Base-by-base conservation (phyloP, 2,797 vertebrate genomes). In the Acipenser ruthenus region DNA sequence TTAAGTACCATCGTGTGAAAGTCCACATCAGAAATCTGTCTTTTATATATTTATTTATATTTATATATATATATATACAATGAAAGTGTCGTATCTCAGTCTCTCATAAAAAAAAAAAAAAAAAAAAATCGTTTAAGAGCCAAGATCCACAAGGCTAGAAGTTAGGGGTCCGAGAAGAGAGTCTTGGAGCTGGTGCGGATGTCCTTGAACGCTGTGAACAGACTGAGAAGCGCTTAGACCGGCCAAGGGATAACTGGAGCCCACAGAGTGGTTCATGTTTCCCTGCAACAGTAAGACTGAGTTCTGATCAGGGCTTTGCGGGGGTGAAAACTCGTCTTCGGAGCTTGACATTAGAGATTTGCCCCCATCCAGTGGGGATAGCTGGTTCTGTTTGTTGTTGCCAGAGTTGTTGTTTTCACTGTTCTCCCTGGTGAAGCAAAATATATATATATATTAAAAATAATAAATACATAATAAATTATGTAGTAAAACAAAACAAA, bases 281-380 rank as follows among this genome's bases (percentile, higher is more conserved):
- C 95, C 93, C 88, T 98, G 96, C 72, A 98, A 89, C 73, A 98
- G 91, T 74, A 99, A 93, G 78, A 95, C 92, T 64, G 95, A 95
- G 92, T 94, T 98, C 91, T 97, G 96, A 84, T 98, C 96, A 65
- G 96, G 96, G 79, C 95, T 99, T 83, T 95, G 95, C 60, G 96
- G 95, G 69, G 96, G 96, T 60, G 96, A 99, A 82, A 98, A 98
- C 72, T 99, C 96, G 78, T 99, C 96, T 84, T 99, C 96, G 68
- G 96, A 99, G 83, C 96, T 99, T 87, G 96, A 98, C 94, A 98
- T 93, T 74, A 99, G 94, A 69, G 95, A 94, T 86, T 98, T 98
- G 72, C 93, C 94, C 81, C 96, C 96, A 77, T 97, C 95, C 87
- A 98, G 79, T 71, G 96, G 96, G 65, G 96, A 98, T 80, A 99